Evolutionary conservation across 64 coral and sea anemone genomes (phyloP), one percentile per base, ranked within the genome.

Genomic region (Actinia tenebrosa): DNA sequence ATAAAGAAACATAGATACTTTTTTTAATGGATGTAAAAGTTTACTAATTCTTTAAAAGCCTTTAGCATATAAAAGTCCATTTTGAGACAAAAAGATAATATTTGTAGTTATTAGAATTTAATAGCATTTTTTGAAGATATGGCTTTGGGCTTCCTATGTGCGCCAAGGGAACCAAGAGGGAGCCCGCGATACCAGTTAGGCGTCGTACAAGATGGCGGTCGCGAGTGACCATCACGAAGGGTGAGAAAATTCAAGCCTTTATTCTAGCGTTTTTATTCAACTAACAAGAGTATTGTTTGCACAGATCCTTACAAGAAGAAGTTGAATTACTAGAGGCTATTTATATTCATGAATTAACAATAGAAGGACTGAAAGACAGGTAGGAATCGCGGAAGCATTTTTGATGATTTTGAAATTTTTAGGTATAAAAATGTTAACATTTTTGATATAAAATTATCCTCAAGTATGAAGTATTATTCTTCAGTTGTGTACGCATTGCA

Each of bases 341-440:
- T 77, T 94, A 94, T 84, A 87, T 94, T 42, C 89, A 94, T 79
- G 93, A 94, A 86, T 50, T 94, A 58, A 89, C 85, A 1, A n/a
- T 94, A 7, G 50, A 87, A 55, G 89, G 93, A 13, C 79, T 61
- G 10, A 56, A 78, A 6, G 88, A 87, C 61, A 94, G 89, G 93
- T 94, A 22, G 7, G 78, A n/a, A 54, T 11, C 25, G 7, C 25
- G n/a, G 69, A 30, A 75, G 25, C 9, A 13, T 42, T 30, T 23
- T 66, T 22, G 63, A 5, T 5, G 22, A n/a, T 22, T 20, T 61
- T 16, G 59, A 16, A 61, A 61, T 66, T 66, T 66, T 66, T 66
- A n/a, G 63, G 63, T 66, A 14, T 58, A 11, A 58, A 58, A 58
- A 50, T 37, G 30, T 37, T 37, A 37, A 37, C 30, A 50, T 50